Conservation (phyloP, 2,888 invertebrate genomes). For the Mythimna lalbum region DNA sequence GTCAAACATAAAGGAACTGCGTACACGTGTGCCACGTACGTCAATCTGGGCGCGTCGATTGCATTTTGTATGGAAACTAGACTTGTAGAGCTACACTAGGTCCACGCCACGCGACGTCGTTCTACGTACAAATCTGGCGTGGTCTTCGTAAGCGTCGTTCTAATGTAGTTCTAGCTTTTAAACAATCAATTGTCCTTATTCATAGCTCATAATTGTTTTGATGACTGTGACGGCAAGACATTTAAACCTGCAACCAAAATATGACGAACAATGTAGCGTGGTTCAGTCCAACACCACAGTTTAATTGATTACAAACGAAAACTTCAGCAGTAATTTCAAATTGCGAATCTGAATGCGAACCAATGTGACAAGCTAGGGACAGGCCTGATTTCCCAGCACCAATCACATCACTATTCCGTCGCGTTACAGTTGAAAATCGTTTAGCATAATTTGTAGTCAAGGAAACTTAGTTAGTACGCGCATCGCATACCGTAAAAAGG, state of each 20-base stretch:
- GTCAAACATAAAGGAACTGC: not conserved
- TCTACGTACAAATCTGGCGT: too few relatives aligned
- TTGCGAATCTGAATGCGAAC: slow-evolving; percentile 74
- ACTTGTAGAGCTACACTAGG: too few relatives aligned
- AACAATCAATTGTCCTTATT: not conserved
- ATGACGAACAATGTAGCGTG: slow-evolving; percentile 30
- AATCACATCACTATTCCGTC: slow-evolving; percentile 54
- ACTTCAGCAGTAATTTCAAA: slow-evolving; percentile 66
- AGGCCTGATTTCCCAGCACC: slow-evolving; percentile 59
- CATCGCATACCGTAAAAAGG: slow-evolving; percentile 77
- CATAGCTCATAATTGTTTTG: not conserved
- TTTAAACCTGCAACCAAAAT: slow-evolving; percentile 2
- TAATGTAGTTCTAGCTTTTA: too few relatives aligned
- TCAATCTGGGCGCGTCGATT: too few relatives aligned
- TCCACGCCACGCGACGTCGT: too few relatives aligned
- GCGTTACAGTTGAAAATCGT: slow-evolving; percentile 64
- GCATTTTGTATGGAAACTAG: too few relatives aligned
- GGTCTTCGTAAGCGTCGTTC: too few relatives aligned
- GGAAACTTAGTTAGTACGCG: slow-evolving; percentile 78
- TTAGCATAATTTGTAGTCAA: slow-evolving; percentile 63
- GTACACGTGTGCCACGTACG: too few relatives aligned
- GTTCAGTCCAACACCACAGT: slow-evolving; percentile 20
- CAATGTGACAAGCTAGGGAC: slow-evolving; percentile 69
- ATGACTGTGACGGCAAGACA: not conserved
- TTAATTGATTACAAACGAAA: slow-evolving; percentile 60